Evolutionary conservation across 2,888 invertebrate species (phyloP).

Genomic region (Tipula confusa): DNA sequence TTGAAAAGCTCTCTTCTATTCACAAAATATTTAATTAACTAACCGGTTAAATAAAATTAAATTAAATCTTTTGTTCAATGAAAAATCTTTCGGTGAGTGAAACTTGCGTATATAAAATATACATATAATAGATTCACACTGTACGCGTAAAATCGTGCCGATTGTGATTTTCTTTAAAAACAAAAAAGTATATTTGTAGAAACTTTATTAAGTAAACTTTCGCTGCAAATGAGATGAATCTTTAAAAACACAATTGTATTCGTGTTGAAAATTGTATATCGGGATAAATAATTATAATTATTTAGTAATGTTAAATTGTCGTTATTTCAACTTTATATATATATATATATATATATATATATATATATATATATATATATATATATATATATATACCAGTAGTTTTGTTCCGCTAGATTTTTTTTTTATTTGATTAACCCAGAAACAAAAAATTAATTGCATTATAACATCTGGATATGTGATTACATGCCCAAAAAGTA

Average conservation of each 20-base stretch:
- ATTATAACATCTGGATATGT: background rate
- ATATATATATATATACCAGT: no score
- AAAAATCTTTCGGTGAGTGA: background rate
- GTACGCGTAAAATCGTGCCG: background rate
- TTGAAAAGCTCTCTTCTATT: background rate
- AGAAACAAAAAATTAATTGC: background rate
- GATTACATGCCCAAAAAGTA: background rate
- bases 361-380: no score
- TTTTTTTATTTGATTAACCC: background rate
- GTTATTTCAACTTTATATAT: no score
- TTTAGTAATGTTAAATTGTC: background rate
- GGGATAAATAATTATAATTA: no score
- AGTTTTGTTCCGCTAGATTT: background rate
- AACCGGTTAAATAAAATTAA: constrained; percentile 3
- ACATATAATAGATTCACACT: background rate
- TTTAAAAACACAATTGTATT: background rate
- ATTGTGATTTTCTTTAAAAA: background rate
- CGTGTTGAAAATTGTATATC: background rate
- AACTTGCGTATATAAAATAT: background rate
- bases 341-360: no score
- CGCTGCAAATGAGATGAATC: background rate
- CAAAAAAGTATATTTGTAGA: background rate
- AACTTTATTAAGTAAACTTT: background rate
- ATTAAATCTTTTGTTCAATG: background rate
- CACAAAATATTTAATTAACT: background rate